phyloP scores from a whole-genome alignment of 2,113 vertebrate species.

The Mus musculus region GRCm39 chr14:49920501-49921000 shows the following conservation, averaged over 20 bases:
- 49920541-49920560: constrained; percentile 58
- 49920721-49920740: not conserved
- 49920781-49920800: not conserved
- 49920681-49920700: not conserved
- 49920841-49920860: not conserved
- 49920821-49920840: not conserved
- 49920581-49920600: constrained; percentile 60
- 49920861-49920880: not conserved
- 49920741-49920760: not conserved
- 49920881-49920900: not conserved
- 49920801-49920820: not conserved
- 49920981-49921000: not conserved
- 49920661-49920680: not conserved
- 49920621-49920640: not conserved
- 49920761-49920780: not conserved
- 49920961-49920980: not conserved
- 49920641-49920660: not conserved
- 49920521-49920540: constrained; percentile 69
- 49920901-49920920: not conserved
- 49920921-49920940: not conserved
- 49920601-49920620: not conserved
- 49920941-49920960: not conserved
- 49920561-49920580: constrained; percentile 61
- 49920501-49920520: constrained; percentile 59
- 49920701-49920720: not conserved